Conservation (phyloP, 2,113 vertebrate species). For the Athene noctua region DNA sequence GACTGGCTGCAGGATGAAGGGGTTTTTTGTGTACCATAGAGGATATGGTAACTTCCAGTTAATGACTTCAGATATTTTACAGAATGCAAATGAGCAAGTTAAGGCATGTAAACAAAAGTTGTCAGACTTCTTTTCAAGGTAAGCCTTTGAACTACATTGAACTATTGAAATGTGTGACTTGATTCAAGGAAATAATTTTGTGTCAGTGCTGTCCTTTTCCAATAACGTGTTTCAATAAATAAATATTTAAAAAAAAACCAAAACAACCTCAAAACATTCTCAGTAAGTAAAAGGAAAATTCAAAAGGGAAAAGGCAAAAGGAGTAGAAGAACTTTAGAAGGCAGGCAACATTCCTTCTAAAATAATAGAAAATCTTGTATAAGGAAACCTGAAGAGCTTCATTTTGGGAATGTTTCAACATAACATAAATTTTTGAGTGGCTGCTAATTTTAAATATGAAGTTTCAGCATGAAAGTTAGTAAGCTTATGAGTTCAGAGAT, state of each 20-base stretch:
- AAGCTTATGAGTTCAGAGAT: fast-evolving
- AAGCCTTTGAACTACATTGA: background rate
- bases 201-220: background rate
- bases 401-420: background rate
- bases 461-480: background rate
- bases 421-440: background rate
- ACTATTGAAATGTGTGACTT: background rate
- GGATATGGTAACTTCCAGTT: background rate
- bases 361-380: background rate
- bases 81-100: conserved; percentile 6
- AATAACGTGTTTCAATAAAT: background rate
- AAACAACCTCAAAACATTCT: background rate
- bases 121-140: background rate
- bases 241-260: background rate
- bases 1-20: background rate
- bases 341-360: background rate
- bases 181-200: background rate
- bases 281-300: background rate
- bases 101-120: conserved; percentile 8
- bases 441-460: background rate
- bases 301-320: background rate
- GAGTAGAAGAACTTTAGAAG: background rate
- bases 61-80: background rate
- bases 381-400: background rate
- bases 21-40: background rate